A percentile compares a stretch with the other conserved stretches of the same genome.
phyloP scores from a whole-genome alignment of 2,888 invertebrate species.

The Netelia melanura region DNA sequence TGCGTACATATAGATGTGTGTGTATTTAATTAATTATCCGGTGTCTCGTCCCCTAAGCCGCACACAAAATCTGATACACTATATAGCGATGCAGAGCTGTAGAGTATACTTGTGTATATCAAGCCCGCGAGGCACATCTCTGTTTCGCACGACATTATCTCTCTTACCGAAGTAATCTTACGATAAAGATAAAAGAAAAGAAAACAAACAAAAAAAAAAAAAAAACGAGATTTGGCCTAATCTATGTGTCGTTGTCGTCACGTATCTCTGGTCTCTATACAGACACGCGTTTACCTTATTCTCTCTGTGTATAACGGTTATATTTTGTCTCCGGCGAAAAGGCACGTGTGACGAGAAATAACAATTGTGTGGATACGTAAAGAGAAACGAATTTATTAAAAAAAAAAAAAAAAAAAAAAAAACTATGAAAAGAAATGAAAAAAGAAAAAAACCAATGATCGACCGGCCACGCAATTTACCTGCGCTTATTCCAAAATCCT shows the following conservation, averaged over 20 bases:
- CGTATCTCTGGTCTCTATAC: constrained; percentile 62
- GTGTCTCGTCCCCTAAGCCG: not conserved
- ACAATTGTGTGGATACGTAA: not conserved
- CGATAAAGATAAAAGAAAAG: constrained; percentile 6
- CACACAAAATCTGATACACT: not conserved
- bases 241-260: constrained; percentile 77
- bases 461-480: constrained; percentile 5
- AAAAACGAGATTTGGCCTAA: constrained; percentile 76
- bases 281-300: constrained; percentile 37
- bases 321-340: constrained; percentile 32
- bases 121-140: not conserved
- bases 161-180: constrained; percentile 31
- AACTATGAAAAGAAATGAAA: too few species aligned
- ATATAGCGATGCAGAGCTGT: not conserved
- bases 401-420: constrained; percentile 38
- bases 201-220: constrained; percentile 39
- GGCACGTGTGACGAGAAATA: not conserved
- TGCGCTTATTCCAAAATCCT: constrained; percentile 50
- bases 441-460: constrained; percentile 14
- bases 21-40: constrained; percentile 14
- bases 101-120: not conserved
- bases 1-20: constrained; percentile 35
- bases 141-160: not conserved
- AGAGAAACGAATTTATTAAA: constrained; percentile 11
- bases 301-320: constrained; percentile 45